Base-by-base conservation (phyloP, 1,140 invertebrate species). In the Doryteuthis pealeii region DNA sequence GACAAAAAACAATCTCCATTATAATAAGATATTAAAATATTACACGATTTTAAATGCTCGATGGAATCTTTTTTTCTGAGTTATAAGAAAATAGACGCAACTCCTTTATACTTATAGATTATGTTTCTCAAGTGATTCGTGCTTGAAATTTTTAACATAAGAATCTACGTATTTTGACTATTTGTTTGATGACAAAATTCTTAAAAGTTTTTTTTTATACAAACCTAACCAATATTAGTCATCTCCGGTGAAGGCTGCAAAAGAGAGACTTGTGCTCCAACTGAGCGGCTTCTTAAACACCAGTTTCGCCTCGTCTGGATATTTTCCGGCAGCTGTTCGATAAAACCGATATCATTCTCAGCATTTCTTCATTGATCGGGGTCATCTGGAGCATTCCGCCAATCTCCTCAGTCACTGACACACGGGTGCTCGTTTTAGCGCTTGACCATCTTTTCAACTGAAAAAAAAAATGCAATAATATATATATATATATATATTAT, bases 351-450 rank as follows among this genome's bases (percentile, higher is more conserved):
- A 88, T 84, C 8, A 77, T 77, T 71, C 86, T 84, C 14, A 88
- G 78, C 12, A 88, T 75, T 43, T 82, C 81, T 78, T 86, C 84
- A 77, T 88, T 88, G 15, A 85, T 72, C 45, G 84, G 81, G n/a
- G 83, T 86, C 72, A 84, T 83, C 58, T 87, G 85, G 31, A 88
- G 75, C 76, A 85, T 87, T 30, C 84, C 83, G 26, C 79, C 77
- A 2, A 83, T 83, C 68, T 82, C 84, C 76, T 83, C 81, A 4
- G 83, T 85, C 26, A 85, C 84, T 26, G 86, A 85, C 84, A 86
- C 84, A 66, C 87, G 82, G 58, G 82, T 82, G 87, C 86, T 76
- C 83, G 79, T 31, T 74, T 74, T 22, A 88, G 78, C 66, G 87
- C 81, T 70, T 87, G 84, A 74, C 87, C 87, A 88, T 88, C 30